phyloP scores from a whole-genome alignment of 1,140 invertebrate genomes.

The Temnothorax curvispinosus region DNA sequence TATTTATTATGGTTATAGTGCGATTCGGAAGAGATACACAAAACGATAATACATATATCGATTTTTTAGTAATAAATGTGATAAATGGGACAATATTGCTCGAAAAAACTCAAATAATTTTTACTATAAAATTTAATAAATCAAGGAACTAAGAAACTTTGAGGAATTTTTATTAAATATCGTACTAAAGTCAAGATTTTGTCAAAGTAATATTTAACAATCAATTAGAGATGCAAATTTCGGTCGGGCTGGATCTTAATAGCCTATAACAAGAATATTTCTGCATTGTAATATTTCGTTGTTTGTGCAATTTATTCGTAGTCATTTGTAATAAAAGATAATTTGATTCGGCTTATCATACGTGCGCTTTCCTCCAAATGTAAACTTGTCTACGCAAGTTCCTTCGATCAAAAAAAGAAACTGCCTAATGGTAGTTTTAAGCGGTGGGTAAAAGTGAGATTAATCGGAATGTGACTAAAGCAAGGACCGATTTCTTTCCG shows the following conservation, averaged over 20 bases:
- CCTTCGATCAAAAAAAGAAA: conserved; percentile 54
- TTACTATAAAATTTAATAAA: background rate
- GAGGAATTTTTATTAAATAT: background rate
- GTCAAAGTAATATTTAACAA: background rate
- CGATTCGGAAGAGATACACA: background rate
- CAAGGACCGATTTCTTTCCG: conserved; percentile 75
- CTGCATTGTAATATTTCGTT: no score
- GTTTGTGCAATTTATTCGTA: background rate
- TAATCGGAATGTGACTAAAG: conserved; percentile 72
- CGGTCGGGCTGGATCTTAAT: no score
- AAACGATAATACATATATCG: background rate
- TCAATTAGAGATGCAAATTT: no score
- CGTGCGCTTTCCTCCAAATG: background rate
- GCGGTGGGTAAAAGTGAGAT: conserved; percentile 64
- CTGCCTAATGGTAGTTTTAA: conserved; percentile 62
- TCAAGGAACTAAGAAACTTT: background rate
- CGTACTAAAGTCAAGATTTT: background rate
- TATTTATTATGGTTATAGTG: background rate
- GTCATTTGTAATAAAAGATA: background rate
- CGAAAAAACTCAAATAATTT: background rate
- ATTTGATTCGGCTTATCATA: background rate
- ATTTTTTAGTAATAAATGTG: background rate
- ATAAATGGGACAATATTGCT: background rate
- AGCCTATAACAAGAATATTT: no score
- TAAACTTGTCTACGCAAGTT: conserved; percentile 13